Conservation (phyloP, 2,888 invertebrate genomes). For the Scotopteryx bipunctaria region DNA sequence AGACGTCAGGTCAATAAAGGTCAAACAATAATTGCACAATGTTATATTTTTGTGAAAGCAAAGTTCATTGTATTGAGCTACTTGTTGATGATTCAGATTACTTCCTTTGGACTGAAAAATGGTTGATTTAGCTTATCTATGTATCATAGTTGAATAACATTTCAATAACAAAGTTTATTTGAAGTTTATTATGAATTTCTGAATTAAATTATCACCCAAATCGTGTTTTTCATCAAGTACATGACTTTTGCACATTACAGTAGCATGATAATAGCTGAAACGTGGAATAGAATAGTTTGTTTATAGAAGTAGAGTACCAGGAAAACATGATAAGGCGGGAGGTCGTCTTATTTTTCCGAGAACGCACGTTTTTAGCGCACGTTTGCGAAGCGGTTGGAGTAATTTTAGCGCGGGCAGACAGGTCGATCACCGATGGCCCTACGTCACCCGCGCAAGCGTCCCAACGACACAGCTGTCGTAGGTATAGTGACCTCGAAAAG, state of each 20-base stretch:
- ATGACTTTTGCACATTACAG: constrained; percentile 18
- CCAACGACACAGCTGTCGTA: constrained; percentile 67
- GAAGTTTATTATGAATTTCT: constrained; percentile 24
- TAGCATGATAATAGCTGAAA: constrained; percentile 24
- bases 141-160: background rate
- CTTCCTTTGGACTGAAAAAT: too few species aligned
- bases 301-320: constrained; percentile 30
- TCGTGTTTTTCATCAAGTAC: constrained; percentile 24
- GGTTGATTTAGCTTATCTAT: too few species aligned
- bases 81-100: too few species aligned
- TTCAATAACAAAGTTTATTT: background rate
- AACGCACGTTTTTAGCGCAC: constrained; percentile 36
- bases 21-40: constrained; percentile 14
- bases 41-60: background rate
- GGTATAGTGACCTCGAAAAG: constrained; percentile 78
- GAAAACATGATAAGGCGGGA: constrained; percentile 38
- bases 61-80: too few species aligned
- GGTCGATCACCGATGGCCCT: constrained; percentile 69
- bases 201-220: constrained; percentile 22
- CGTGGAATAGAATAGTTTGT: constrained; percentile 22
- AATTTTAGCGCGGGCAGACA: constrained; percentile 69
- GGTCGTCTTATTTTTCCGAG: constrained; percentile 40
- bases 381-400: constrained; percentile 50
- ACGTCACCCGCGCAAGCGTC: constrained; percentile 76
- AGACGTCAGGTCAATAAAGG: constrained; percentile 20